Conservation (phyloP, 1,140 invertebrate species). For the Bathynomus jamesi region DNA sequence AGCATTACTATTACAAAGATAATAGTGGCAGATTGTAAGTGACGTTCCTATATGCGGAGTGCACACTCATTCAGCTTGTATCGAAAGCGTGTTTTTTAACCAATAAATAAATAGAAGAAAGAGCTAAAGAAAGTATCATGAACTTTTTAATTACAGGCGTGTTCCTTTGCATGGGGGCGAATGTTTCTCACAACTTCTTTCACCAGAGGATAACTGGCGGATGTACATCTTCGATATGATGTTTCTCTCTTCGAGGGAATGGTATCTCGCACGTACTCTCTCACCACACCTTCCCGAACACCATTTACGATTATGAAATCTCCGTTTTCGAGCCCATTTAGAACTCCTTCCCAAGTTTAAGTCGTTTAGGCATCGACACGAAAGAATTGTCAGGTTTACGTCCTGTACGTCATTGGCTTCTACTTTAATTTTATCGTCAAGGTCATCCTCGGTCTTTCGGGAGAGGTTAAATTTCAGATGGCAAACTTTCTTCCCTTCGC, state of each 20-base stretch:
- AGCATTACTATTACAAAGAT: no score
- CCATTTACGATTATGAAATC: slow-evolving; percentile 60
- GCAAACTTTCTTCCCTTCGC: slow-evolving; percentile 36
- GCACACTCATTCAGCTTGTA: no score
- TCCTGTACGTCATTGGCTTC: slow-evolving; percentile 47
- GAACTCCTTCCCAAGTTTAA: slow-evolving; percentile 52
- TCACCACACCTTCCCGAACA: slow-evolving; percentile 73
- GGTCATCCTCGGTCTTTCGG: slow-evolving; percentile 11
- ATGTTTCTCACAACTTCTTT: slow-evolving; percentile 69
- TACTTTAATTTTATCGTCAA: slow-evolving; percentile 42
- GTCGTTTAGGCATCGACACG: slow-evolving; percentile 36
- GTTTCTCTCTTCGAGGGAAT: slow-evolving; percentile 59
- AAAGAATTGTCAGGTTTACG: slow-evolving; percentile 47
- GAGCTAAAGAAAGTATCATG: no score
- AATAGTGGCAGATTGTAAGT: no score
- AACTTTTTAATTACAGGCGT: slow-evolving; percentile 4
- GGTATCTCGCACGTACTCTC: slow-evolving; percentile 65
- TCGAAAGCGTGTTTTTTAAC: no score
- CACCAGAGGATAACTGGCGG: slow-evolving; percentile 69
- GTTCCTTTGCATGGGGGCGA: not conserved
- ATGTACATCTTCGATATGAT: slow-evolving; percentile 70
- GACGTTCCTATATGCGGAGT: no score
- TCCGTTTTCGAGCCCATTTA: slow-evolving; percentile 60
- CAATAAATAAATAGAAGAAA: no score
- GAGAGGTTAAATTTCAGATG: slow-evolving; percentile 21